phyloP scores from a whole-genome alignment of 2,888 invertebrate genomes.

The Xestia xanthographa region DNA sequence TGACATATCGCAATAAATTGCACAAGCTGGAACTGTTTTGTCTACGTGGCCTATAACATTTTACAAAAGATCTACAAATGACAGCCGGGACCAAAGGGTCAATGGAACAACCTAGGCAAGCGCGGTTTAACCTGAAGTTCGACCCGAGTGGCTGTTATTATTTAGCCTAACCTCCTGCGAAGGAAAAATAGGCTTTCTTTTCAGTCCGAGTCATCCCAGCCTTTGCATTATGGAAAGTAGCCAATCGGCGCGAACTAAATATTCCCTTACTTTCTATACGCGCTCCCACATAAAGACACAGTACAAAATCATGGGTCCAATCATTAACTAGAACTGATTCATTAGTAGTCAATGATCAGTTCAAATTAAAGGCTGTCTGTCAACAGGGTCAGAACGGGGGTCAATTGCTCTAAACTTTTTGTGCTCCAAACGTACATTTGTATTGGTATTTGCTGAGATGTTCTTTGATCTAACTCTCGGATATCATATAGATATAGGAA shows the following conservation, averaged over 20 bases:
- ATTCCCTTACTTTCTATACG: neutral
- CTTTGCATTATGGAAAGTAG: too few species aligned
- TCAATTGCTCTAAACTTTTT: neutral
- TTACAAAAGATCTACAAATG: too few species aligned
- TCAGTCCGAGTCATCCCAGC: neutral
- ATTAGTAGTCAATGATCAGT: neutral
- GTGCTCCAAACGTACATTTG: neutral
- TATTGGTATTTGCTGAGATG: neutral
- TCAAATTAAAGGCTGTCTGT: neutral
- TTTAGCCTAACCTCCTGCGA: neutral
- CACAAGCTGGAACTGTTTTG: too few species aligned
- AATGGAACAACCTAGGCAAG: too few species aligned
- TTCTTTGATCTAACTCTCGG: neutral
- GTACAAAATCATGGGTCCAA: neutral
- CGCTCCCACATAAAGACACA: neutral
- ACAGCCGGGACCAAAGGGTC: too few species aligned
- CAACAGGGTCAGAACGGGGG: neutral
- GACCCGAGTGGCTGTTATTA: too few species aligned
- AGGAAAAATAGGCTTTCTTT: neutral
- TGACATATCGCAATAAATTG: too few species aligned
- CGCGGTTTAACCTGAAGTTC: too few species aligned
- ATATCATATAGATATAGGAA: too few species aligned
- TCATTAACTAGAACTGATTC: neutral
- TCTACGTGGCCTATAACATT: too few species aligned
- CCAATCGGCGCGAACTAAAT: neutral